phyloP scores from a whole-genome alignment of 2,797 vertebrate genomes.

The Ambastaia sidthimunki region DNA sequence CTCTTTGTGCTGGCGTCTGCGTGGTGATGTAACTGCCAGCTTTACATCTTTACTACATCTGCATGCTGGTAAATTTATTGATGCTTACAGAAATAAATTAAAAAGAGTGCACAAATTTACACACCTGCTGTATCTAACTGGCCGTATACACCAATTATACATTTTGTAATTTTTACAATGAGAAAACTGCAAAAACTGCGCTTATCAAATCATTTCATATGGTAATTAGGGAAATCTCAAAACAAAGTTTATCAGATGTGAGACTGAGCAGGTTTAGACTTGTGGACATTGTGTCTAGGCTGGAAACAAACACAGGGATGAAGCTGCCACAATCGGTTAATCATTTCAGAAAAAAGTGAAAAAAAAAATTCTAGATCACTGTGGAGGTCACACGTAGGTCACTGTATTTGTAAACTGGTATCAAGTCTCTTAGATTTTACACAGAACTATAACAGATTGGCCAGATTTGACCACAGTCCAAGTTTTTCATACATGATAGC shows the following conservation, averaged over 20 bases:
- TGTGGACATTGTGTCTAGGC: background rate
- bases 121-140: background rate
- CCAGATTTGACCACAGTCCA: slow-evolving; percentile 55
- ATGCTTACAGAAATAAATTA: slow-evolving; percentile 22
- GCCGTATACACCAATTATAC: background rate
- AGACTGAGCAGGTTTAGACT: background rate
- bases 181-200: background rate
- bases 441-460: slow-evolving; percentile 76
- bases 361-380: slow-evolving; percentile 71
- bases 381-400: too few relatives aligned
- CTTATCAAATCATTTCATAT: background rate
- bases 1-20: slow-evolving; percentile 1
- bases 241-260: too few relatives aligned
- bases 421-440: slow-evolving; percentile 74
- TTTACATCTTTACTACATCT: background rate
- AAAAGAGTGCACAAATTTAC: slow-evolving; percentile 14
- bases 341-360: slow-evolving; percentile 62
- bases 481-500: too few relatives aligned
- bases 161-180: background rate
- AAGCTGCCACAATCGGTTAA: slow-evolving; percentile 32
- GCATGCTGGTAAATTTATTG: slow-evolving; percentile 3
- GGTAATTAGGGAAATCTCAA: background rate
- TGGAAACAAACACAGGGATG: background rate
- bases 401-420: slow-evolving; percentile 71
- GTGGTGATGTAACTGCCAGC: slow-evolving; percentile 23